phyloP scores from a whole-genome alignment of 1,140 invertebrate genomes.

The Aricia agestis region DNA sequence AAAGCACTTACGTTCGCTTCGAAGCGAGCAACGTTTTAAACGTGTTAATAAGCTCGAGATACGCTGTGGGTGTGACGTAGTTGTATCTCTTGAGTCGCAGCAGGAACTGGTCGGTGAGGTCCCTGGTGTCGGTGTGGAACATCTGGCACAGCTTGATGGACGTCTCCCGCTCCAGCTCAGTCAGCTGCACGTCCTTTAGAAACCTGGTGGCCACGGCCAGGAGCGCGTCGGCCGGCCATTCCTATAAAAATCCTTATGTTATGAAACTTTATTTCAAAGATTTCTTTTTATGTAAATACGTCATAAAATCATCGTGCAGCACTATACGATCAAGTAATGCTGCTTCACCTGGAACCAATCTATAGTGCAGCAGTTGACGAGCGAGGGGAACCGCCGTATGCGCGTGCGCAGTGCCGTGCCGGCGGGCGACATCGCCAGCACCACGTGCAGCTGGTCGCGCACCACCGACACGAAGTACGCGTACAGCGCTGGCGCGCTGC shows the following conservation, averaged over 20 bases:
- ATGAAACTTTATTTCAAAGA: too few species aligned
- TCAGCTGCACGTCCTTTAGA: conserved; percentile 89
- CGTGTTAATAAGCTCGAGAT: conserved; percentile 93
- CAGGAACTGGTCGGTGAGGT: conserved; percentile 85
- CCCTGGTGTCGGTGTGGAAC: conserved; percentile 91
- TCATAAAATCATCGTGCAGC: too few species aligned
- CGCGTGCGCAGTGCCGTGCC: conserved; percentile 90
- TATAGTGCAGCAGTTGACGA: conserved; percentile 98
- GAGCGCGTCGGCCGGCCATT: conserved; percentile 96
- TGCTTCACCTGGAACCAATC: conserved; percentile 94
- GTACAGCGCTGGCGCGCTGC: conserved; percentile 92
- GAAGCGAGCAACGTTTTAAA: conserved; percentile 89
- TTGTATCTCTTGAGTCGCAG: conserved; percentile 84
- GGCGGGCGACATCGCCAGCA: conserved; percentile 95
- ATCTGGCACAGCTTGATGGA: conserved; percentile 92
- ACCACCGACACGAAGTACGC: conserved; percentile 93
- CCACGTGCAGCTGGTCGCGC: conserved; percentile 94
- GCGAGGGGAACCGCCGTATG: conserved; percentile 94
- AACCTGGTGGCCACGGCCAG: conserved; percentile 93
- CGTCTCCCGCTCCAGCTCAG: conserved; percentile 81
- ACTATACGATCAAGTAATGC: too few species aligned
- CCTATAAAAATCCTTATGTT: conserved; percentile 60
- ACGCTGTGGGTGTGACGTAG: conserved; percentile 96
- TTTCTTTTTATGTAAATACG: too few species aligned
- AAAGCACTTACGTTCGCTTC: conserved; percentile 82